Base-by-base conservation (phyloP, 2,888 invertebrate species). In the Lasioglossum villosulum region DNA sequence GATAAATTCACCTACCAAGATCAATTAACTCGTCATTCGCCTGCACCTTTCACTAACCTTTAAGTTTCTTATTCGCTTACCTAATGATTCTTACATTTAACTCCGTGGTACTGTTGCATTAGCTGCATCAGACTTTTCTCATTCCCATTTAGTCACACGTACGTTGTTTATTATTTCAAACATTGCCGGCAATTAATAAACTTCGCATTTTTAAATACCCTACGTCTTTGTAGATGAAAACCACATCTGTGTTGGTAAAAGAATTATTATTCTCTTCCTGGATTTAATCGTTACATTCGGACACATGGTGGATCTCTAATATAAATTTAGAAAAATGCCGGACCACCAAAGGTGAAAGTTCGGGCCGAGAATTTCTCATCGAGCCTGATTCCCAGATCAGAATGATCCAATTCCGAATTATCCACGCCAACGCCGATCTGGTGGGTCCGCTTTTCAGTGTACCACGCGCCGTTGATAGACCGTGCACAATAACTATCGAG, bases 381-480 rank as follows among this genome's bases (percentile, higher is more conserved):
- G 68, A 23, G 59, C 10, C 59, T 27, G 85, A 89, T 91, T 91
- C 90, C 85, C 92, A 91, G 90, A 87, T 84, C 88, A 88, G 76
- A 87, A 82, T 93, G 93, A 93, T 93, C 92, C 91, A 93, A 93
- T 94, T 93, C 73, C 87, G 89, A 93, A 93, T 94, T 92, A 93
- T 93, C 86, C 89, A 91, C 86, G 87, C 90, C 82, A 68, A 23
- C 80, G 77, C 75, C 79, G 81, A 86, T 82, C 84, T 83, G 80
- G 76, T 70, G 86, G 83, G 84, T 80, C 84, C 86, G 89, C 82
- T 87, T 83, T 82, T 75, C 83, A 88, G 86, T 79, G 90, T 82
- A 90, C 83, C 89, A 83, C 80, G 85, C 89, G 88, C 42, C 88
- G 89, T 83, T 90, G 91, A 91, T 92, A 91, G 89, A 90, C 81